Evolutionary conservation across 2,797 vertebrate species (phyloP).

Genomic region (Xiphorhynchus erythropygius): DNA sequence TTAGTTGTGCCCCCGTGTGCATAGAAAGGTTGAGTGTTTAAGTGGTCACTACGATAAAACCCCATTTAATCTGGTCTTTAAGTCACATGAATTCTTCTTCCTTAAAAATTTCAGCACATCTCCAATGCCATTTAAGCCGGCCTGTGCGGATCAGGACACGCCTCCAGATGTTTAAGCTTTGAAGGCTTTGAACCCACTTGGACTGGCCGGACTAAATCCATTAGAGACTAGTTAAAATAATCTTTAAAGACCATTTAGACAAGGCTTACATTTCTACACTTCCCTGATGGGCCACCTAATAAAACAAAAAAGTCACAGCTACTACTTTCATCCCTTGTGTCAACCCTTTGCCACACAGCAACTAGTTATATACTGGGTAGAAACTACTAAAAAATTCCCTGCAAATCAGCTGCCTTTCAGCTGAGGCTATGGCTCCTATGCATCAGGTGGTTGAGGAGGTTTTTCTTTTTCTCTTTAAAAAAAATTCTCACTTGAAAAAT

Average conservation of each 20-base stretch:
- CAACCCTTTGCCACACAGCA: slow-evolving; percentile 72
- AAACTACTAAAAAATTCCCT: slow-evolving; percentile 81
- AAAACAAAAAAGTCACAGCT: slow-evolving; percentile 57
- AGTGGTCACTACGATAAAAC: slow-evolving; percentile 60
- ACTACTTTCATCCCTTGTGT: slow-evolving; percentile 64
- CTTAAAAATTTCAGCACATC: neutral
- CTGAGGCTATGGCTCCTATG: slow-evolving; percentile 80
- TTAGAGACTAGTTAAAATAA: slow-evolving; percentile 32
- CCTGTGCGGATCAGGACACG: neutral
- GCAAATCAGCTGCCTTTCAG: slow-evolving; percentile 77
- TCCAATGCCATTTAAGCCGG: slow-evolving; percentile 1
- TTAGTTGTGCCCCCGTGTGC: slow-evolving; percentile 64
- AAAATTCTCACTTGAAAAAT: slow-evolving; percentile 69
- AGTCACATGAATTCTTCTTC: slow-evolving; percentile 33
- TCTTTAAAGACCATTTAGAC: slow-evolving; percentile 66
- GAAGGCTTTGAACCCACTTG: neutral
- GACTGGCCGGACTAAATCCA: neutral
- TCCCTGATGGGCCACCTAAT: slow-evolving; percentile 61
- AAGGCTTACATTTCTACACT: slow-evolving; percentile 71
- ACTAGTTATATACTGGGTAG: slow-evolving; percentile 72
- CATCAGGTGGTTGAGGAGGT: slow-evolving; percentile 70
- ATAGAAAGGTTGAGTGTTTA: slow-evolving; percentile 73
- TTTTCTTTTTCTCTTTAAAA: slow-evolving; percentile 18
- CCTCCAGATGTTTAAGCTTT: neutral
- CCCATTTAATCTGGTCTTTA: slow-evolving; percentile 67